Evolutionary conservation across 2,113 vertebrate genomes (phyloP).

Genomic region (Cyanoderma ruficeps): DNA sequence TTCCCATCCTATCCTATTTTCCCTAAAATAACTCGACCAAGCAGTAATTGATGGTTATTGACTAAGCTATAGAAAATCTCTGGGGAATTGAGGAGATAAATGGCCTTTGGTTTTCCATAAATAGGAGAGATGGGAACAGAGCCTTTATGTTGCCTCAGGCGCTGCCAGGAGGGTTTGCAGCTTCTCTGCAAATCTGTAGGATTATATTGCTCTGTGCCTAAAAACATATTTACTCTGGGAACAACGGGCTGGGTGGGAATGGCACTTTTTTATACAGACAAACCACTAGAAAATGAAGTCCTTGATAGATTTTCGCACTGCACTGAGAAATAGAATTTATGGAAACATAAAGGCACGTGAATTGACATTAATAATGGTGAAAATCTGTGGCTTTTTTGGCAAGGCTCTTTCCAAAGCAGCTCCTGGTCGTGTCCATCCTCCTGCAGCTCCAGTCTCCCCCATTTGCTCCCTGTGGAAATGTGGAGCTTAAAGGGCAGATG

Average conservation of each 20-base stretch:
- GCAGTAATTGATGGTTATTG: slow-evolving; percentile 30
- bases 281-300: slow-evolving; percentile 33
- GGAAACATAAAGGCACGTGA: not conserved
- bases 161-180: slow-evolving; percentile 28
- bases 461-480: not conserved
- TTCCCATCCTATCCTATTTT: not conserved
- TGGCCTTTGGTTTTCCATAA: slow-evolving; percentile 43
- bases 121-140: slow-evolving; percentile 6
- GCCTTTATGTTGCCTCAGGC: not conserved
- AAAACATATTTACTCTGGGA: slow-evolving; percentile 53
- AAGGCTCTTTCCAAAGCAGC: not conserved
- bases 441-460: not conserved
- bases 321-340: not conserved
- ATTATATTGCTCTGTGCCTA: slow-evolving; percentile 13
- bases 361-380: not conserved
- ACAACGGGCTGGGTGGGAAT: slow-evolving; percentile 4
- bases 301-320: not conserved
- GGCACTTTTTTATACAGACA: not conserved
- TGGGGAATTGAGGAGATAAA: slow-evolving; percentile 11
- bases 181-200: slow-evolving; percentile 20
- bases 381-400: not conserved
- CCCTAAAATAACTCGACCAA: slow-evolving; percentile 9
- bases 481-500: not conserved
- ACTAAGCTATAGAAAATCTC: slow-evolving; percentile 38
- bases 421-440: not conserved